Conservation (phyloP, 2,113 vertebrate genomes). For the Bujurquina vittata region DNA sequence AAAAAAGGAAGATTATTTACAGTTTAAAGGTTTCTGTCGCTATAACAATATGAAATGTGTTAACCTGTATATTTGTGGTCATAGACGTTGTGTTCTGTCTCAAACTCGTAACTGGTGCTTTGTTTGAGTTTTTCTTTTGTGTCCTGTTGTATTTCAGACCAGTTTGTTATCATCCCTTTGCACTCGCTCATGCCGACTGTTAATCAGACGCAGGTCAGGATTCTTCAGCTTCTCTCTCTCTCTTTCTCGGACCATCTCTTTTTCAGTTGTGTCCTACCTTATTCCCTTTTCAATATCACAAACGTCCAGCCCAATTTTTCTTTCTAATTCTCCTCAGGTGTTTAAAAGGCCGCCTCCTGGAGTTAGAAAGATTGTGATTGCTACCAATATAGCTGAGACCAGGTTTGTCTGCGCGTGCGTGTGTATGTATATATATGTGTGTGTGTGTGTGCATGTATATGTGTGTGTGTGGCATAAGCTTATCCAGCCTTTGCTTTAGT, state of each 20-base stretch:
- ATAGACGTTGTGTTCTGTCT: neutral
- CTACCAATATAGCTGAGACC: slow-evolving; percentile 98
- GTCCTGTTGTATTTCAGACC: slow-evolving; percentile 84
- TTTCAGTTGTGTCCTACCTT: slow-evolving; percentile 4
- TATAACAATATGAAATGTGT: too few species aligned
- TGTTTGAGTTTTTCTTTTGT: slow-evolving; percentile 34
- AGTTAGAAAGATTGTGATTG: slow-evolving; percentile 97
- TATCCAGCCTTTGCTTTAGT: neutral
- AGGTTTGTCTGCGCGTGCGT: slow-evolving; percentile 80
- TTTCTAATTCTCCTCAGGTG: slow-evolving; percentile 82
- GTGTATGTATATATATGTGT: slow-evolving; percentile 6
- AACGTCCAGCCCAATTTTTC: slow-evolving; percentile 14
- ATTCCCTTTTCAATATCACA: slow-evolving; percentile 6
- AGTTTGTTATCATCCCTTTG: slow-evolving; percentile 94
- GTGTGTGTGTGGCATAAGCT: slow-evolving; percentile 7
- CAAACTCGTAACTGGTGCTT: neutral
- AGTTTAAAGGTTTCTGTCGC: too few species aligned
- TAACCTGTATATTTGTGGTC: neutral
- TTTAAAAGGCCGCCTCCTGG: slow-evolving; percentile 95
- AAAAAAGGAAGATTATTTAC: too few species aligned
- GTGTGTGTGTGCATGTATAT: too few species aligned
- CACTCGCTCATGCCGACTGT: slow-evolving; percentile 98
- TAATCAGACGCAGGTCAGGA: slow-evolving; percentile 94
- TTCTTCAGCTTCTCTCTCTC: slow-evolving; percentile 34
- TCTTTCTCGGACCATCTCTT: neutral